Percentiles rank a stretch among this genome's conserved stretches.
Conservation (phyloP, 1,140 invertebrate species). For the Bombus waltoni region DNA sequence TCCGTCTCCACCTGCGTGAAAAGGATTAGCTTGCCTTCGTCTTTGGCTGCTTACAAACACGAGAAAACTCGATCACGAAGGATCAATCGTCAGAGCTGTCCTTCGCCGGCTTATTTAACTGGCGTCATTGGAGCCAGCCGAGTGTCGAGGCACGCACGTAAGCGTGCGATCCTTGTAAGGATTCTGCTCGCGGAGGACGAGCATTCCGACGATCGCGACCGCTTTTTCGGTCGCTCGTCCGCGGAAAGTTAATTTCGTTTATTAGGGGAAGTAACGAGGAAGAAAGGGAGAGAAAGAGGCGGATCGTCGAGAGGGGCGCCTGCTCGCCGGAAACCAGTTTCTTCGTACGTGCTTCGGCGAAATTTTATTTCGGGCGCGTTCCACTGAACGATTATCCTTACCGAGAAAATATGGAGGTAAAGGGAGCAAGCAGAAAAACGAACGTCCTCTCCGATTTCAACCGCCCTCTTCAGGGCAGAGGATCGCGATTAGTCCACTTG, state of each 20-base stretch:
- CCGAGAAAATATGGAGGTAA: conserved; percentile 65
- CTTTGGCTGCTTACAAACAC: background rate
- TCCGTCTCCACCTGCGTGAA: too few species aligned
- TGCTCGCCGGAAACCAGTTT: conserved; percentile 48
- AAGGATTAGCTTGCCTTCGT: too few species aligned
- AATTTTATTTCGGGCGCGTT: conserved; percentile 70
- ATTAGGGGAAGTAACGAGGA: conserved; percentile 40
- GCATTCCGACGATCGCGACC: conserved; percentile 61
- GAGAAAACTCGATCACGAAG: background rate
- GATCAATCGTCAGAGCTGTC: background rate
- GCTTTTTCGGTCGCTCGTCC: conserved; percentile 61
- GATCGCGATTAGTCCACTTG: conserved; percentile 8
- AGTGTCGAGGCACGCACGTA: conserved; percentile 6
- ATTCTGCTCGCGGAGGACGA: conserved; percentile 12
- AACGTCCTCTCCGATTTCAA: conserved; percentile 5
- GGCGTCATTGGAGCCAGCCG: background rate
- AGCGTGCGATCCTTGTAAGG: conserved; percentile 31
- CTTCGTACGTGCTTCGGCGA: conserved; percentile 56
- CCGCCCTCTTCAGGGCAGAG: background rate
- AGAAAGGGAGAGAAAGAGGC: conserved; percentile 15
- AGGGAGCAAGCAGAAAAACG: conserved; percentile 52
- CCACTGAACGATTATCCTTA: conserved; percentile 64
- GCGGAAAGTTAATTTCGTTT: conserved; percentile 71
- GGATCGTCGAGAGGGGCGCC: background rate
- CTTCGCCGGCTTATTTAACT: background rate